These are phyloP conservation scores for Myotis lucifugus DNA, from an alignment of 2,113 vertebrate species.

Conservation along the genomic window DNA sequence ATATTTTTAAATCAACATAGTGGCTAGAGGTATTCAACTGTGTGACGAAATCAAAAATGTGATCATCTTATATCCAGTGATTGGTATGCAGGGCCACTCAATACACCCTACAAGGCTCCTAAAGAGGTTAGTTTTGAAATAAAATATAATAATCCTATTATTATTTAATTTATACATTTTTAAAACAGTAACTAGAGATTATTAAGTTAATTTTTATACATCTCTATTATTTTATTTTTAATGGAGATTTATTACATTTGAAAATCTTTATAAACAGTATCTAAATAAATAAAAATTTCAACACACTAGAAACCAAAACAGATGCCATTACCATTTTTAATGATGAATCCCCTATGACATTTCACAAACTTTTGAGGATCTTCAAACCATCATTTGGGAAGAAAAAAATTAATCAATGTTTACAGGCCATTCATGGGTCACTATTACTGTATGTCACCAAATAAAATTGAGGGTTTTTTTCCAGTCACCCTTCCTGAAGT, in stretches of 20 bases:
- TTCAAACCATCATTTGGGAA: not conserved
- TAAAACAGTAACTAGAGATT: not conserved
- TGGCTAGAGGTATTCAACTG: not conserved
- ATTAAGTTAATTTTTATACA: not conserved
- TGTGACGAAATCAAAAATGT: not conserved
- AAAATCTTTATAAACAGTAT: not conserved
- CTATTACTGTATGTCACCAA: not conserved
- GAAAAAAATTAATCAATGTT: not conserved
- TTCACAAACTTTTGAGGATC: not conserved
- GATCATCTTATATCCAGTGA: not conserved
- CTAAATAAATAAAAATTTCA: not conserved
- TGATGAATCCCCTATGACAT: not conserved
- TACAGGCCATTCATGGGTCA: not conserved
- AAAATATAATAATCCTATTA: not conserved
- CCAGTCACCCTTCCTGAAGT: not conserved
- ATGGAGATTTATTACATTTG: not conserved
- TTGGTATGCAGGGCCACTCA: not conserved
- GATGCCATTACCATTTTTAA: not conserved
- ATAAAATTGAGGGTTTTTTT: not conserved
- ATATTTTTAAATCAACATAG: not conserved
- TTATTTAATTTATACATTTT: not conserved
- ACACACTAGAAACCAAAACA: not conserved
- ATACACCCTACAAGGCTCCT: not conserved
- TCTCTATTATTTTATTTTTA: conserved; percentile 18
- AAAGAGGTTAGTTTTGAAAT: not conserved